These are phyloP conservation scores for Limnodromus scolopaceus DNA, from an alignment of 2,797 vertebrate species.

Conservation along the genomic window DNA sequence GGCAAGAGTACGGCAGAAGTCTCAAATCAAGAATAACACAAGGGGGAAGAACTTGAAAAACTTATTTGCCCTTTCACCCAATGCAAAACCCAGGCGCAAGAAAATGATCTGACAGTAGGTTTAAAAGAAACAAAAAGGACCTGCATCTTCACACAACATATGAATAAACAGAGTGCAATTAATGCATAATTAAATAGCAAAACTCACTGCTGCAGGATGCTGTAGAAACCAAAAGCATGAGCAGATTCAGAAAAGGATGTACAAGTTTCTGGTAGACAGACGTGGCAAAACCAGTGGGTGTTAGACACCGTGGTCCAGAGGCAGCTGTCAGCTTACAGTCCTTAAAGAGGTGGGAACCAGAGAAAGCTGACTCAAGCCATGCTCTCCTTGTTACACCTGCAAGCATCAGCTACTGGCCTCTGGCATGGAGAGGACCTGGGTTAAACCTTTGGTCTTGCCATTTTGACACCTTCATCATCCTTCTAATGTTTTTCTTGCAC, in stretches of 20 bases:
- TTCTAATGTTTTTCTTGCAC: neutral
- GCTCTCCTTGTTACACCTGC: neutral
- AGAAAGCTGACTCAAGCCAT: neutral
- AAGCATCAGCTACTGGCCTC: neutral
- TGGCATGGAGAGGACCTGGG: neutral
- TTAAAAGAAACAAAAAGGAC: neutral
- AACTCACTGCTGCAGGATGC: neutral
- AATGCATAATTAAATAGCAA: conserved; percentile 1
- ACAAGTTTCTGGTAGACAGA: neutral
- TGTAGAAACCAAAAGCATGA: neutral
- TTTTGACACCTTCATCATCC: neutral
- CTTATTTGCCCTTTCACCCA: neutral
- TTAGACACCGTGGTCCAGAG: neutral
- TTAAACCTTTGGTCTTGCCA: neutral
- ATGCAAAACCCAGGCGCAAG: neutral
- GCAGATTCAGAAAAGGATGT: neutral
- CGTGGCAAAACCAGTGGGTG: neutral
- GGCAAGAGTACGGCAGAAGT: neutral
- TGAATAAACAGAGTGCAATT: conserved; percentile 2
- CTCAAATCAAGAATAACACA: neutral
- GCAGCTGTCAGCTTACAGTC: neutral
- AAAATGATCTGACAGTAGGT: neutral
- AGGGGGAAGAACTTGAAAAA: neutral
- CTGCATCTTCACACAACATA: neutral
- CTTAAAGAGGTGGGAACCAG: neutral